Conservation (phyloP, 1,140 invertebrate genomes). For the Drosophila kepulauana region DNA sequence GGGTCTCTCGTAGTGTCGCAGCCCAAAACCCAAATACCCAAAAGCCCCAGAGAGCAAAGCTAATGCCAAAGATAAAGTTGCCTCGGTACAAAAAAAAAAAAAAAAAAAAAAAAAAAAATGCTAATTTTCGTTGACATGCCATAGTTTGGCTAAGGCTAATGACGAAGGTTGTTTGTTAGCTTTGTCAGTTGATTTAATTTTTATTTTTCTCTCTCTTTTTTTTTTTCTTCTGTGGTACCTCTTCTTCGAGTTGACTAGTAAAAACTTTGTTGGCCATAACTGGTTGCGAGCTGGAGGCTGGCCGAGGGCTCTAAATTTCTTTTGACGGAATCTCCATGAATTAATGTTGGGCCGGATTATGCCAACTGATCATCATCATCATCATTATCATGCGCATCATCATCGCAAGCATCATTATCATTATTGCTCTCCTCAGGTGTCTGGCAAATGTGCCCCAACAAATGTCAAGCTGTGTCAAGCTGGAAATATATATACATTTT, state of each 20-base stretch:
- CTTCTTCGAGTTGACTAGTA: constrained; percentile 9
- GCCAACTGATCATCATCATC: constrained; percentile 38
- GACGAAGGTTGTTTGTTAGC: constrained; percentile 80
- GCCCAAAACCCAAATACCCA: background rate
- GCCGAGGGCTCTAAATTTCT: constrained; percentile 65
- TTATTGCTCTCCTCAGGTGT: constrained; percentile 60
- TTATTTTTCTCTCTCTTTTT: background rate
- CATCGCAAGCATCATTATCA: constrained; percentile 18
- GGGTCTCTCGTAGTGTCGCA: background rate
- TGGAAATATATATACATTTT: constrained; percentile 25
- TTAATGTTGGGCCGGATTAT: constrained; percentile 75
- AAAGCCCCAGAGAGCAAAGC: constrained; percentile 1
- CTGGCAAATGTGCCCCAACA: constrained; percentile 51
- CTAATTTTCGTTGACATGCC: constrained; percentile 82
- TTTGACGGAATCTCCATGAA: constrained; percentile 81
- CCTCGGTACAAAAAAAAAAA: constrained; percentile 32
- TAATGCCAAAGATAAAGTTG: background rate
- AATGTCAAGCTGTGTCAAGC: constrained; percentile 75
- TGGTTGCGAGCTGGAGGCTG: constrained; percentile 54
- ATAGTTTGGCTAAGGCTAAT: constrained; percentile 79
- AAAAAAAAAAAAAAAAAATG: constrained; percentile 63
- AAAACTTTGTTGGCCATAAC: constrained; percentile 47
- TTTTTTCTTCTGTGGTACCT: background rate
- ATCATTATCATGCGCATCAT: constrained; percentile 28
- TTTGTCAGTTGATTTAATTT: constrained; percentile 75